Percentiles rank a stretch among this genome's conserved stretches.
Conservation (phyloP, 2,888 invertebrate species). For the Sepiola atlantica region DNA sequence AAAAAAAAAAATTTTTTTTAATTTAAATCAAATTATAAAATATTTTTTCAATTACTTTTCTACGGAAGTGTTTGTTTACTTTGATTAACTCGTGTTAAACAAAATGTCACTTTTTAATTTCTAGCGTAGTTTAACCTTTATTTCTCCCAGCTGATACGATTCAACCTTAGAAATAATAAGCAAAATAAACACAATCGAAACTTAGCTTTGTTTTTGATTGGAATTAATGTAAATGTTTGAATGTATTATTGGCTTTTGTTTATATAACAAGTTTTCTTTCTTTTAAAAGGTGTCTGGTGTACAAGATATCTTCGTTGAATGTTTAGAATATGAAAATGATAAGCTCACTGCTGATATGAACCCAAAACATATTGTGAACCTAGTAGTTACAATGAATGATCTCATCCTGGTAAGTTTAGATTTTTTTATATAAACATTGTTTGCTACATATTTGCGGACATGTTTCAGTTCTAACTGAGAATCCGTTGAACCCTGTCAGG, state of each 20-base stretch:
- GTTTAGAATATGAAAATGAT: slow-evolving; percentile 80
- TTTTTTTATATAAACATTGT: too few relatives aligned
- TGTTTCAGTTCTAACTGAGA: too few relatives aligned
- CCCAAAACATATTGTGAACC: slow-evolving; percentile 78
- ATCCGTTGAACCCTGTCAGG: too few relatives aligned
- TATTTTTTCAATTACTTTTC: too few relatives aligned
- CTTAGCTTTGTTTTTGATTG: background rate
- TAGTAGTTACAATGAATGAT: slow-evolving; percentile 79
- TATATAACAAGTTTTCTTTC: background rate
- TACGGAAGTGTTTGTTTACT: too few relatives aligned
- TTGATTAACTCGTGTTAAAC: too few relatives aligned
- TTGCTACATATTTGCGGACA: too few relatives aligned
- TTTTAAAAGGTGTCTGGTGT: slow-evolving; percentile 79
- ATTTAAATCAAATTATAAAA: too few relatives aligned
- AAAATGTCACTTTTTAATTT: too few relatives aligned
- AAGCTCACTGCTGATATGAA: slow-evolving; percentile 79
- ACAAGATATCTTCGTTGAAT: slow-evolving; percentile 80
- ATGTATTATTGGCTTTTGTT: background rate
- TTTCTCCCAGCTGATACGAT: background rate
- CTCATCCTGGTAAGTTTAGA: slow-evolving; percentile 77
- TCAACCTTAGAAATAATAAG: background rate
- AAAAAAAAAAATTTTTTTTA: too few relatives aligned
- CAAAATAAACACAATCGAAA: background rate
- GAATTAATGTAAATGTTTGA: background rate
- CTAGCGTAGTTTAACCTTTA: background rate